A percentile compares a stretch with the other conserved stretches of the same genome.
These are phyloP conservation scores for Listrodromus nycthemerus DNA, from an alignment of 2,888 invertebrate genomes.

Conservation along the genomic window DNA sequence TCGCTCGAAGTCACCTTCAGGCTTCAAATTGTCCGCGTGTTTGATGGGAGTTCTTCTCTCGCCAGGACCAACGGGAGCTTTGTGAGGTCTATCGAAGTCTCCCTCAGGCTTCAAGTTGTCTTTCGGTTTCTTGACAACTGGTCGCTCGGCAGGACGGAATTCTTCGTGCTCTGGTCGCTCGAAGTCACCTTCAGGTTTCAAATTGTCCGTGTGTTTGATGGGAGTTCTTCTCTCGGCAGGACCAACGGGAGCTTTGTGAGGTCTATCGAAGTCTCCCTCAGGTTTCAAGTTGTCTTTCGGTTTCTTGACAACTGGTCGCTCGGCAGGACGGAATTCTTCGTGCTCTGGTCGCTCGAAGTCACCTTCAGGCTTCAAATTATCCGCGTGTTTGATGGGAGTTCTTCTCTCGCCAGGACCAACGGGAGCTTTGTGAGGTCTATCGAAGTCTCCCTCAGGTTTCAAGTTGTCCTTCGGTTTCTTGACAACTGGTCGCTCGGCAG, in stretches of 20 bases:
- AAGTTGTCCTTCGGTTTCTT: slow-evolving; percentile 84
- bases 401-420: slow-evolving; percentile 86
- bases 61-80: slow-evolving; percentile 82
- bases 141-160: slow-evolving; percentile 78
- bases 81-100: slow-evolving; percentile 82
- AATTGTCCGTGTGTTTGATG: slow-evolving; percentile 86
- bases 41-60: slow-evolving; percentile 78
- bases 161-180: slow-evolving; percentile 75
- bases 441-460: slow-evolving; percentile 86
- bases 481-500: slow-evolving; percentile 80
- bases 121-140: slow-evolving; percentile 84
- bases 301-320: slow-evolving; percentile 81
- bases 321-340: slow-evolving; percentile 76
- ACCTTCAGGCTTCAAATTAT: slow-evolving; percentile 87
- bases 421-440: slow-evolving; percentile 85
- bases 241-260: slow-evolving; percentile 86
- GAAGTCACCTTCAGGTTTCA: slow-evolving; percentile 85
- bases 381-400: slow-evolving; percentile 80
- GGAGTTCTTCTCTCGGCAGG: slow-evolving; percentile 86
- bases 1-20: slow-evolving; percentile 82
- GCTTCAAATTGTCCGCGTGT: slow-evolving; percentile 82
- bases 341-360: slow-evolving; percentile 83
- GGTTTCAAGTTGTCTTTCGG: slow-evolving; percentile 84
- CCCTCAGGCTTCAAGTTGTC: slow-evolving; percentile 86
- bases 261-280: slow-evolving; percentile 87